These are phyloP conservation scores for Phainopepla nitens DNA, from an alignment of 2,113 vertebrate species.

Conservation along the genomic window DNA sequence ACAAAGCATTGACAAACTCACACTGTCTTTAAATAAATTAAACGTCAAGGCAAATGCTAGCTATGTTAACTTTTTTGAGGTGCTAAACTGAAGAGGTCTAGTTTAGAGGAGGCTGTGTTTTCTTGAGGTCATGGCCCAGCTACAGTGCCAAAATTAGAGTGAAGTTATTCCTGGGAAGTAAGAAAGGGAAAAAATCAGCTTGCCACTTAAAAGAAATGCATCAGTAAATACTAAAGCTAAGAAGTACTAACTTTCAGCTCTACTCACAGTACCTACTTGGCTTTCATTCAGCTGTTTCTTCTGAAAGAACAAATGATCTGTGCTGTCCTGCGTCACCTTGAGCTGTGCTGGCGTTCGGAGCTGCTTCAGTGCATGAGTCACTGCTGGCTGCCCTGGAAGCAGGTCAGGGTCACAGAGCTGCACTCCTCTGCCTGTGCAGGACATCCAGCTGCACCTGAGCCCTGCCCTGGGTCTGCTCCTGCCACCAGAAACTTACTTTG, in stretches of 20 bases:
- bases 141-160: not conserved
- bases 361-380: not conserved
- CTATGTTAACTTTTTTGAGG: not conserved
- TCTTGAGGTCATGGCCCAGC: not conserved
- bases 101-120: not conserved
- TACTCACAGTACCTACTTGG: not conserved
- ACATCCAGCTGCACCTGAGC: not conserved
- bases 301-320: not conserved
- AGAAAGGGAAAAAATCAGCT: not conserved
- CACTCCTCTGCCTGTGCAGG: fast-evolving
- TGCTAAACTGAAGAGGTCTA: not conserved
- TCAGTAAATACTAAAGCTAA: not conserved
- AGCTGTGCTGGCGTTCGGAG: fast-evolving
- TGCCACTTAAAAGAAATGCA: not conserved
- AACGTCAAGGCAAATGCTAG: not conserved
- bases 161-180: not conserved
- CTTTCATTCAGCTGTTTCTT: not conserved
- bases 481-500: fast-evolving
- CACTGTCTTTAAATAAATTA: not conserved
- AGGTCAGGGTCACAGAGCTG: not conserved
- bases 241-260: not conserved
- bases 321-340: not conserved
- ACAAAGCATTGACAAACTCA: not conserved
- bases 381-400: not conserved
- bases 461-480: not conserved